Percentiles rank a stretch among this genome's conserved stretches.
Evolutionary conservation across 2,797 vertebrate genomes (phyloP).

Genomic region (Sus cebifrons): DNA sequence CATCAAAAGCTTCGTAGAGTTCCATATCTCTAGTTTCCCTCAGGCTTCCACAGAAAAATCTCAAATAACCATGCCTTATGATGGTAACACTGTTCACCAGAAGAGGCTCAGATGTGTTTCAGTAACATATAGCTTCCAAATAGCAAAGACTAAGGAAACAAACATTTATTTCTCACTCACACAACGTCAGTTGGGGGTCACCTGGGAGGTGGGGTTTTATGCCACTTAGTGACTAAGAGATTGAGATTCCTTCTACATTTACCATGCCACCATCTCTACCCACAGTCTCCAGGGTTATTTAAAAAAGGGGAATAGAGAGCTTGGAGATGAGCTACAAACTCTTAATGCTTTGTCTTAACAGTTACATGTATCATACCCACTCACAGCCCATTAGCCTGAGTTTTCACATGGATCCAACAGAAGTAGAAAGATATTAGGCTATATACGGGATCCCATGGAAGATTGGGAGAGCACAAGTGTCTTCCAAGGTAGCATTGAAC

Average conservation of each 20-base stretch:
- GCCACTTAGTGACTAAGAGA: not conserved
- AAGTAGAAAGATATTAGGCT: not conserved
- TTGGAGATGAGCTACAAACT: not conserved
- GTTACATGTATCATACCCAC: not conserved
- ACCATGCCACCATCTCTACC: not conserved
- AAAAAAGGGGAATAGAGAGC: not conserved
- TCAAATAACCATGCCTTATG: not conserved
- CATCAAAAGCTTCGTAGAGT: not conserved
- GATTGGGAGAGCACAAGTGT: not conserved
- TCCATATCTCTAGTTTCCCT: not conserved
- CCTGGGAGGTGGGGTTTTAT: not conserved
- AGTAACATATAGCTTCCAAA: not conserved
- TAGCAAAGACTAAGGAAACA: not conserved
- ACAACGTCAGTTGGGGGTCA: not conserved
- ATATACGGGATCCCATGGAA: not conserved
- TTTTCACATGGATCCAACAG: not conserved
- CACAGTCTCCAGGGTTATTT: not conserved
- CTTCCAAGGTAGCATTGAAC: not conserved
- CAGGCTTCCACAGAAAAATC: not conserved
- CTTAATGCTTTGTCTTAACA: constrained; percentile 42
- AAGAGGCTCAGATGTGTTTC: not conserved
- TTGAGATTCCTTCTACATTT: not conserved
- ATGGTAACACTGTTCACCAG: not conserved
- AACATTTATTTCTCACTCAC: not conserved
- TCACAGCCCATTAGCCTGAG: not conserved